phyloP scores from a whole-genome alignment of 2,113 vertebrate species.

The pig (Sus scrofa) region T2T-Sscrofa CM000824.6:130782501-130783000 shows the following conservation, averaged over 20 bases:
- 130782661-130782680: background rate
- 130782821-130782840: background rate
- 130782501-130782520: background rate
- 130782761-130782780: slow-evolving; percentile 26
- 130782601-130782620: background rate
- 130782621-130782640: background rate
- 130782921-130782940: slow-evolving; percentile 5
- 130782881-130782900: background rate
- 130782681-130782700: background rate
- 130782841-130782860: background rate
- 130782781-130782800: background rate
- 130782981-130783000: background rate
- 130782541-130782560: background rate
- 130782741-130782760: slow-evolving; percentile 26
- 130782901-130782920: slow-evolving; percentile 38
- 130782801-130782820: background rate
- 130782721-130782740: slow-evolving; percentile 46
- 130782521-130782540: background rate
- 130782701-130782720: background rate
- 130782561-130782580: background rate
- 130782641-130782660: background rate
- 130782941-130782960: background rate
- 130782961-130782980: background rate
- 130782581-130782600: background rate
- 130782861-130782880: background rate